Evolutionary conservation across 2,888 invertebrate genomes (phyloP), one percentile per base, ranked within the genome.

Genomic region (Troides aeacus): DNA sequence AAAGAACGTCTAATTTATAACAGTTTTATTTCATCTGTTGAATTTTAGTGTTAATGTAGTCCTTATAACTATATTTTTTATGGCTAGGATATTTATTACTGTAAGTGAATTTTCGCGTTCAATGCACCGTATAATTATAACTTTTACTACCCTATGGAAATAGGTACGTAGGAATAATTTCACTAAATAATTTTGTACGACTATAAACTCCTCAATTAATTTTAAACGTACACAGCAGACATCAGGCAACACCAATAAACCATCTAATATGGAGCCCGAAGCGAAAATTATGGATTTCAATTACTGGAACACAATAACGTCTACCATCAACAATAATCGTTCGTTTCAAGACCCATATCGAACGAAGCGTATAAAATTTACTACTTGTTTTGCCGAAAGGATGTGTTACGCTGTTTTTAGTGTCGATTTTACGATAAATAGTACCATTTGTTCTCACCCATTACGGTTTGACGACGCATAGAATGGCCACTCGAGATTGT

Each of bases 361-460:
- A 70, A 70, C 73, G 73, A 75, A 76, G 72, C 75, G 76, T 77
- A 79, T 84, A 82, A 83, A 84, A 83, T 85, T 84, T 83, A 86
- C 79, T 79, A 77, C 83, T 79, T 83, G 82, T 83, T 84, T 81
- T 81, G 79, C 81, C 81, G 77, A 81, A 86, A 85, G 86, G 85
- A 86, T 79, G 84, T 87, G 87, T 86, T 84, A 84, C 83, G 80
- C 81, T 81, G 83, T 84, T 88, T 89, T 89, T 82, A 88, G 85
- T 87, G 85, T 84, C 86, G 85, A 88, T 89, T 88, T 88, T 84
- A 86, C 89, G 86, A 90, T 89, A 89, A 89, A 90, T 87, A 88
- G 84, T 77, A 79, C 84, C 84, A 85, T 90, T 90, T 86, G 86
- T 86, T 83, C 81, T 78, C 76, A 71, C 76, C 86, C 84, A 86